These are phyloP conservation scores for Athene noctua DNA, from an alignment of 2,113 vertebrate species.

Conservation along the genomic window DNA sequence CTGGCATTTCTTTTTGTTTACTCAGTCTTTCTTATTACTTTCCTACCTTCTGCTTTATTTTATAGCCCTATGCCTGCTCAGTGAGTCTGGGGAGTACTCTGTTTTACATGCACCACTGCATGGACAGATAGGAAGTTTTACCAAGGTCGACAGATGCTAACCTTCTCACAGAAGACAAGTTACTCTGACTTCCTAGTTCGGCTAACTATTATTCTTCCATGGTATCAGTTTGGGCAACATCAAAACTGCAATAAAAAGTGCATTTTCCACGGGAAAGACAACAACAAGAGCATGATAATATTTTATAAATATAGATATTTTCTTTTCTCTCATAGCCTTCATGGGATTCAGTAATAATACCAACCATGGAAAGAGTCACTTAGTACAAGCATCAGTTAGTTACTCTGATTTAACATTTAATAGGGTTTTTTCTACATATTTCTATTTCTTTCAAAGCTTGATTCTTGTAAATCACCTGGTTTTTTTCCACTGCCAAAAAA, in stretches of 20 bases:
- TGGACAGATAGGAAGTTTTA: neutral
- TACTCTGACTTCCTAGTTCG: neutral
- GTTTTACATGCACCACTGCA: neutral
- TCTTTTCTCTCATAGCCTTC: neutral
- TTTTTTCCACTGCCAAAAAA: neutral
- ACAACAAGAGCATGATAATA: neutral
- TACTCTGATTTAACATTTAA: neutral
- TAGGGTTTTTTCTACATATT: neutral
- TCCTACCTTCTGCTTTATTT: neutral
- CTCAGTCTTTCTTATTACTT: neutral
- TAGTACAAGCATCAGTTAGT: neutral
- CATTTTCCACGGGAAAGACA: neutral
- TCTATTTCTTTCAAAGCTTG: neutral
- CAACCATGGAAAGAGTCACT: neutral
- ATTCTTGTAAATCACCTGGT: neutral
- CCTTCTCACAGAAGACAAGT: slow-evolving; percentile 10
- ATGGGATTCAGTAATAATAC: neutral
- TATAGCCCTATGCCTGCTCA: neutral
- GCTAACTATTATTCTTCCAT: neutral
- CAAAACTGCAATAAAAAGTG: neutral
- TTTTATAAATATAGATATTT: neutral
- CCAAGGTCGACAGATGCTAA: neutral
- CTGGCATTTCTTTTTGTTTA: neutral
- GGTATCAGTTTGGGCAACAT: neutral
- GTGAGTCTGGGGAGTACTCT: neutral